Evolutionary conservation across 2,113 vertebrate species (phyloP), one percentile per base, ranked within the genome.

Genomic region (Paradisaea rubra): DNA sequence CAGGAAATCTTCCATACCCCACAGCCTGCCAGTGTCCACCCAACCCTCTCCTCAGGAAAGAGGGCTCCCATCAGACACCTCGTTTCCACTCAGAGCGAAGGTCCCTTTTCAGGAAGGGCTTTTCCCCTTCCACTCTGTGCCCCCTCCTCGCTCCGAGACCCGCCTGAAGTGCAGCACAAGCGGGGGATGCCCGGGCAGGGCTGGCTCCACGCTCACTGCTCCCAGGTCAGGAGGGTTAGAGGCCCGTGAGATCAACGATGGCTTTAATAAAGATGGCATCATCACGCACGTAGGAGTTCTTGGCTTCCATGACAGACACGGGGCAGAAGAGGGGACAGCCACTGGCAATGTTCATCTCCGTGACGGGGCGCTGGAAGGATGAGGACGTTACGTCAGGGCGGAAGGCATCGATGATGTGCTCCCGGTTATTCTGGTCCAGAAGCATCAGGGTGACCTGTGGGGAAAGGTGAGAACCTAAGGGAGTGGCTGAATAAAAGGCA

Each of bases 261-360:
- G 98, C 99, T 97, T 99, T 99, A 96, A 99, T 98, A 96, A 99
- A 99, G 88, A 99, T 98, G 37, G 98, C 98, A 10, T 99, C 99
- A 7, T 99, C 99, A 4, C 98, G 98, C 73, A 99, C 97, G 41
- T 99, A 99, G 7, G 98, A 98, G 53, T 98, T 98, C 96, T 99
- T 99, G 65, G 98, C 95, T 7, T 99, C 99, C 97, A 99, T 98
- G 91, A 98, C 98, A 3, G 98, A 97, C 79, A 99, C 97, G 0
- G 99, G 99, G 84, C 98, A 99, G 98, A 99, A 99, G 42, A 99
- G 98, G 0, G 99, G 99, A 94, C 99, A 99, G 88, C 99, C 99
- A 0, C 99, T 99, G 93, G 99, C 99, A 2, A 99, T 99, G 97
- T 99, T 99, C 99, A 99, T 99, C 77, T 99, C 99, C 0, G 98